Conservation (phyloP, 2,888 invertebrate genomes). For the Chorisops tibialis region DNA sequence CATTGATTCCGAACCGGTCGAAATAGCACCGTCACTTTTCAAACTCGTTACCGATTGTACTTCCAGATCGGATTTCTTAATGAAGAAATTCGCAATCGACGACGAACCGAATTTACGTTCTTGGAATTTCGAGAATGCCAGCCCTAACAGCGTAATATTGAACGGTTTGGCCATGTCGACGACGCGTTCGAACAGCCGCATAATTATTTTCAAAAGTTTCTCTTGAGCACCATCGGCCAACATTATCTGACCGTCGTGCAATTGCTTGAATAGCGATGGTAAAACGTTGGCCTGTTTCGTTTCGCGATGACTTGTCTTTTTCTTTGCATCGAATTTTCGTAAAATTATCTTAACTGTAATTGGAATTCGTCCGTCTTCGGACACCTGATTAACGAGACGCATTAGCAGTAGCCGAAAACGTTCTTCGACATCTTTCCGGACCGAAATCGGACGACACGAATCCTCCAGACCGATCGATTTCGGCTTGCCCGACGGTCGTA, state of each 20-base stretch:
- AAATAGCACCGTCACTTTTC: constrained; percentile 55
- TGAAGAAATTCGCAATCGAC: constrained; percentile 71
- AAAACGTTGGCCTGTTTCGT: constrained; percentile 72
- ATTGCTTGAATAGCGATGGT: constrained; percentile 60
- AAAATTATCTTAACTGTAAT: constrained; percentile 71
- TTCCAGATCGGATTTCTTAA: constrained; percentile 66
- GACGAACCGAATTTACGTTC: constrained; percentile 66
- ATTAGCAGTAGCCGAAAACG: constrained; percentile 66
- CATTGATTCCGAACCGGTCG: constrained; percentile 47
- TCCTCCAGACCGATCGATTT: constrained; percentile 79
- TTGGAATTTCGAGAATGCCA: constrained; percentile 78
- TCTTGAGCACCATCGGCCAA: constrained; percentile 57
- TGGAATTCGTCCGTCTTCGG: constrained; percentile 76
- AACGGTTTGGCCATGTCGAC: constrained; percentile 71
- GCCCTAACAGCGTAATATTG: constrained; percentile 75
- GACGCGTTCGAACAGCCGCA: constrained; percentile 72
- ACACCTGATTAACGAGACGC: constrained; percentile 66
- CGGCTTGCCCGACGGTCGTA: constrained; percentile 72
- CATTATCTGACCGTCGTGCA: constrained; percentile 52
- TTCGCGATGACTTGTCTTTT: constrained; percentile 68
- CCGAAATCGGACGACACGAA: constrained; percentile 69
- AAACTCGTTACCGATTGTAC: constrained; percentile 72
- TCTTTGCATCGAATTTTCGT: constrained; percentile 66
- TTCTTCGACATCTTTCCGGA: constrained; percentile 70
- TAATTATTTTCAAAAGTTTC: constrained; percentile 66